phyloP scores from a whole-genome alignment of 2,797 vertebrate genomes.

The Gymnothorax javanicus region DNA sequence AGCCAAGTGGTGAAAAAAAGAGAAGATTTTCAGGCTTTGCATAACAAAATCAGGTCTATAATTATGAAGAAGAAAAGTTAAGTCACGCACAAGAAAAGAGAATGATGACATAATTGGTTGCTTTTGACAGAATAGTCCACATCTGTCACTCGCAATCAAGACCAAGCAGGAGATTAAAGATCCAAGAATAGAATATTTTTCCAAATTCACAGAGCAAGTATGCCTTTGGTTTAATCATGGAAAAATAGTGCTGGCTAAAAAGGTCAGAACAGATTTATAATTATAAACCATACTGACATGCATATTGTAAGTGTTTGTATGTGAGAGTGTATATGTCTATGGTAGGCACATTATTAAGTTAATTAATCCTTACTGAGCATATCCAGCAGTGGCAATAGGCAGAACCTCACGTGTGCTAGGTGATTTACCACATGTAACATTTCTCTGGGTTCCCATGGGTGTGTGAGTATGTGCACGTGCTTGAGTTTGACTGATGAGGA shows the following conservation, averaged over 20 bases:
- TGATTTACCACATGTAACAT: not conserved
- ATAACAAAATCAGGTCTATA: slow-evolving; percentile 42
- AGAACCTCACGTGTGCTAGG: not conserved
- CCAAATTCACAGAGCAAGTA: not conserved
- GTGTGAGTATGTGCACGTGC: not conserved
- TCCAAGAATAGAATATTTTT: not conserved
- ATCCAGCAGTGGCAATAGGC: not conserved
- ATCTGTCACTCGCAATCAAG: not conserved
- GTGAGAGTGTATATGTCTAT: not conserved
- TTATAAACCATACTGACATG: not conserved
- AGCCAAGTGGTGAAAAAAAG: not conserved
- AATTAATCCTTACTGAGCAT: not conserved
- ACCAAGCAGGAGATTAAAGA: not conserved
- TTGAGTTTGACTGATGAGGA: not conserved
- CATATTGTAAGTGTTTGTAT: not conserved
- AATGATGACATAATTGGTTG: slow-evolving; percentile 19
- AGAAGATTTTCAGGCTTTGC: slow-evolving; percentile 8
- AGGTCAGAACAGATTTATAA: slow-evolving; percentile 5
- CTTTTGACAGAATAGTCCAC: not conserved
- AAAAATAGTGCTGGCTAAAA: not conserved
- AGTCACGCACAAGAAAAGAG: slow-evolving; percentile 3
- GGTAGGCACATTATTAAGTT: not conserved
- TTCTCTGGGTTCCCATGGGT: not conserved
- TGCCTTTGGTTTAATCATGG: not conserved
- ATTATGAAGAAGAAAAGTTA: slow-evolving; percentile 24